These are phyloP conservation scores for Cynoglossus semilaevis DNA, from an alignment of 2,113 vertebrate genomes.

Conservation along the genomic window DNA sequence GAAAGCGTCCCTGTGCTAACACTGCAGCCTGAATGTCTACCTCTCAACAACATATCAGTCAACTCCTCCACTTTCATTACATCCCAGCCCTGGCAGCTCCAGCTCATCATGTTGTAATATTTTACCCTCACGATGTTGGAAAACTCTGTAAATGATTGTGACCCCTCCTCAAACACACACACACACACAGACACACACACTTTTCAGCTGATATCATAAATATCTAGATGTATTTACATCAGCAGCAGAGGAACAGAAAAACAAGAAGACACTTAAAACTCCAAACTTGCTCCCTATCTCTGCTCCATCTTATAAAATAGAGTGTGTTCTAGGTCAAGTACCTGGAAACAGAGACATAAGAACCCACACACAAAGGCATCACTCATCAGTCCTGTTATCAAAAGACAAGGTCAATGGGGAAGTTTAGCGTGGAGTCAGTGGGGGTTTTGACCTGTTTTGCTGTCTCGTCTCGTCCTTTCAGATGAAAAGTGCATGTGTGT, in stretches of 20 bases:
- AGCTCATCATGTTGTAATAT: neutral
- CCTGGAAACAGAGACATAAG: constrained; percentile 1
- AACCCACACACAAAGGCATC: constrained; percentile 14
- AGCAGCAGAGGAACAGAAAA: neutral
- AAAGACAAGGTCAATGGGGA: constrained; percentile 10
- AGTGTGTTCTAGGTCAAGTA: neutral
- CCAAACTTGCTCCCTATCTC: neutral
- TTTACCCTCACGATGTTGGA: neutral
- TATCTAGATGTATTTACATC: neutral
- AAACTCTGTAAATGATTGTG: constrained; percentile 1
- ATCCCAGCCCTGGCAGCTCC: neutral
- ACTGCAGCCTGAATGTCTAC: neutral
- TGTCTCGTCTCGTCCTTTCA: constrained; percentile 7
- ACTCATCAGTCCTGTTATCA: constrained; percentile 31
- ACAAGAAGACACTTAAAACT: neutral
- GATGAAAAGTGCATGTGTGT: constrained; percentile 11
- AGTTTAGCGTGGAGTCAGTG: constrained; percentile 9
- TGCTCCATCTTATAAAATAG: neutral
- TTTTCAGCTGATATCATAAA: constrained; percentile 6
- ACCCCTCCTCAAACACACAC: neutral
- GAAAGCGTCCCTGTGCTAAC: too few relatives aligned
- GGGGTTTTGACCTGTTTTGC: constrained; percentile 19
- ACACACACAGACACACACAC: too few relatives aligned
- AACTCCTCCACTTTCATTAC: neutral
- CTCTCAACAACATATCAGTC: neutral